Conservation (phyloP, 2,797 vertebrate genomes). For the Argya squamiceps region DNA sequence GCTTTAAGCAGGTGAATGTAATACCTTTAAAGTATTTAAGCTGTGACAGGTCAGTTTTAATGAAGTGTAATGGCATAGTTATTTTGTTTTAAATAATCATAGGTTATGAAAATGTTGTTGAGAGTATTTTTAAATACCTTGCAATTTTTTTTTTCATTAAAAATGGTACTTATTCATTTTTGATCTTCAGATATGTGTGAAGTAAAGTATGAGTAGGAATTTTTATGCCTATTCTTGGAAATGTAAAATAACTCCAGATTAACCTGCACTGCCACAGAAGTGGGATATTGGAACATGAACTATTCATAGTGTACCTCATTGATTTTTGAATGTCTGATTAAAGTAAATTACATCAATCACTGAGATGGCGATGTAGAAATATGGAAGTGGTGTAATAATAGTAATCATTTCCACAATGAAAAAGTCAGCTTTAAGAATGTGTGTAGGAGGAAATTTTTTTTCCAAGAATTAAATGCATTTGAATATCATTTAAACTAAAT, state of each 20-base stretch:
- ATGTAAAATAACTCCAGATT: background rate
- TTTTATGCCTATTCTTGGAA: background rate
- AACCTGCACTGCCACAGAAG: background rate
- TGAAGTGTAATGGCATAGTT: background rate
- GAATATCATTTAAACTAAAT: conserved; percentile 28
- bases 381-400: background rate
- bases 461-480: conserved; percentile 43
- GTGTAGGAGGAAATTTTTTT: conserved; percentile 59
- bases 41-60: background rate
- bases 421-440: conserved; percentile 26
- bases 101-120: background rate
- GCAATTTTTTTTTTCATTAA: background rate
- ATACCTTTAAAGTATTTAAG: background rate
- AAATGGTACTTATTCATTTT: background rate
- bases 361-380: background rate
- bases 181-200: background rate
- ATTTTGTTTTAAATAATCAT: background rate
- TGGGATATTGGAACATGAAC: background rate
- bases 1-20: background rate
- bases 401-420: conserved; percentile 52
- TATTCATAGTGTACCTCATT: background rate
- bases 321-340: conserved; percentile 7
- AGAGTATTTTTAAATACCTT: background rate
- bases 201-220: background rate
- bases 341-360: conserved; percentile 20